phyloP scores from a whole-genome alignment of 1,140 invertebrate genomes.

The Drosophila pachea region DNA sequence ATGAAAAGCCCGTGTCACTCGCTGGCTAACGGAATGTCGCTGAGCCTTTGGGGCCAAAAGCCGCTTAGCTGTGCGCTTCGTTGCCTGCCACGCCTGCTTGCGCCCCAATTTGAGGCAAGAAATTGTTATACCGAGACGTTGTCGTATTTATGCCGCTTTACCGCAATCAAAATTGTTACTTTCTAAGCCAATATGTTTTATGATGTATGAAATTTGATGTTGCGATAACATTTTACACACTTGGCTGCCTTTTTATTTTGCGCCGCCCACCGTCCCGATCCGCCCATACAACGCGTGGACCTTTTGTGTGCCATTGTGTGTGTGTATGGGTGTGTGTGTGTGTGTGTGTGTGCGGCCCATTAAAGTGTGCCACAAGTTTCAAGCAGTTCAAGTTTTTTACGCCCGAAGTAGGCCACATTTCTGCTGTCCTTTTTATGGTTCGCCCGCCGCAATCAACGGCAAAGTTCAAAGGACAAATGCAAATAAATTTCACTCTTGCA shows the following conservation, averaged over 20 bases:
- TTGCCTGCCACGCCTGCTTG: conserved; percentile 61
- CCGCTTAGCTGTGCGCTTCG: conserved; percentile 61
- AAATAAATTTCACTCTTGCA: conserved; percentile 68
- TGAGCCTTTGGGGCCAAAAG: conserved; percentile 37
- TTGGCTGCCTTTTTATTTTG: conserved; percentile 68
- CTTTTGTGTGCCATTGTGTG: background rate
- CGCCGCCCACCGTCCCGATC: background rate
- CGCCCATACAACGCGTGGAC: conserved; percentile 9
- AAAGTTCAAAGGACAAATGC: conserved; percentile 70
- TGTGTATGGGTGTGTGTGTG: background rate
- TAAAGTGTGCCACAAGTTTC: conserved; percentile 37
- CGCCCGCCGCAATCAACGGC: conserved; percentile 59
- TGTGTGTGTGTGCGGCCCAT: conserved; percentile 5
- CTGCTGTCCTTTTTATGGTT: conserved; percentile 13
- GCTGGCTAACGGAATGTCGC: conserved; percentile 4
- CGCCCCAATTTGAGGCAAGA: conserved; percentile 20
- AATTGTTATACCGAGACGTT: conserved; percentile 48
- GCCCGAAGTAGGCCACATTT: conserved; percentile 19
- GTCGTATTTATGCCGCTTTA: conserved; percentile 60
- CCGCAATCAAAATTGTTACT: conserved; percentile 77
- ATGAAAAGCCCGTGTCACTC: conserved; percentile 21
- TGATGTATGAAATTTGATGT: conserved; percentile 78
- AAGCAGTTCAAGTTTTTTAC: conserved; percentile 31
- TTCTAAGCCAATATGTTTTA: conserved; percentile 78
- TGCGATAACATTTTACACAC: conserved; percentile 77